Conservation (phyloP, 2,888 invertebrate genomes). For the Acleris laterana region DNA sequence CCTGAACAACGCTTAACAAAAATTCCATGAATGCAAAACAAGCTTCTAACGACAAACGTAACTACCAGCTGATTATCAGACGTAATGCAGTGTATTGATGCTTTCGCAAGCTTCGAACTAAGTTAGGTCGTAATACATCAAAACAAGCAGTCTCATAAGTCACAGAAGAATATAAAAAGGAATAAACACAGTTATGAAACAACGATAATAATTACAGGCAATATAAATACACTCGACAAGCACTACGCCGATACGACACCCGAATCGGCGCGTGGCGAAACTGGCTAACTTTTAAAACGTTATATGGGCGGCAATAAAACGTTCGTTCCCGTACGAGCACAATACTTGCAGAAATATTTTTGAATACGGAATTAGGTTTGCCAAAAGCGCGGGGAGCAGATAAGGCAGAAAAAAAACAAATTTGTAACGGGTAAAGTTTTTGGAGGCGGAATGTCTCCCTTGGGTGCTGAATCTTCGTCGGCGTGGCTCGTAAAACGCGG, state of each 20-base stretch:
- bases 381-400: slow-evolving; percentile 83
- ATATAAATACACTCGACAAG: slow-evolving; percentile 59
- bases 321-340: slow-evolving; percentile 80
- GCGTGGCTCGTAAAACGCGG: slow-evolving; percentile 82
- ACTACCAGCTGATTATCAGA: slow-evolving; percentile 62
- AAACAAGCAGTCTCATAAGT: slow-evolving; percentile 32
- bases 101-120: slow-evolving; percentile 25
- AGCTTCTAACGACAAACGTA: slow-evolving; percentile 61
- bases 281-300: slow-evolving; percentile 83
- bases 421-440: slow-evolving; percentile 85
- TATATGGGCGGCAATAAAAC: slow-evolving; percentile 83
- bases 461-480: slow-evolving; percentile 84
- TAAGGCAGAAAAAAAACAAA: slow-evolving; percentile 84
- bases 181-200: slow-evolving; percentile 70
- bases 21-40: slow-evolving; percentile 82
- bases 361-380: slow-evolving; percentile 85
- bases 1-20: slow-evolving; percentile 74
- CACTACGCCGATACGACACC: slow-evolving; percentile 55
- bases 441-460: slow-evolving; percentile 83
- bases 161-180: slow-evolving; percentile 56
- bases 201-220: slow-evolving; percentile 73
- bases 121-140: slow-evolving; percentile 23
- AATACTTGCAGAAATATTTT: slow-evolving; percentile 85
- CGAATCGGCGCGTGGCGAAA: slow-evolving; percentile 68
- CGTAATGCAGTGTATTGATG: slow-evolving; percentile 44